phyloP scores from a whole-genome alignment of 2,113 vertebrate genomes.

The Podiceps cristatus region DNA sequence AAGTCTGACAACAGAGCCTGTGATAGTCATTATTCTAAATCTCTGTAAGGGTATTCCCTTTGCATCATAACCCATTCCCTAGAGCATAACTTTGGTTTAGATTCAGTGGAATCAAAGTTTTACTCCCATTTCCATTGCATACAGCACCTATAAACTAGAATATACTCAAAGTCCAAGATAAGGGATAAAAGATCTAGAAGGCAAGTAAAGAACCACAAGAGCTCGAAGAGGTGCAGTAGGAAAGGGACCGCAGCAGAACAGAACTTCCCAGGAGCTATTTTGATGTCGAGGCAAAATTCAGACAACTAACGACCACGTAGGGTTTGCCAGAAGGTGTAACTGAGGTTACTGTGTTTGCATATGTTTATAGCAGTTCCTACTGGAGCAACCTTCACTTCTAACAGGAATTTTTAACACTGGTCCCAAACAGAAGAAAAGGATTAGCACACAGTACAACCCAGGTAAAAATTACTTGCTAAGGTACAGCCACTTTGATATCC shows the following conservation, averaged over 20 bases:
- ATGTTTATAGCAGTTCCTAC: not conserved
- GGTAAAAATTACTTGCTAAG: not conserved
- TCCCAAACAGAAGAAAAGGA: not conserved
- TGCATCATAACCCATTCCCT: not conserved
- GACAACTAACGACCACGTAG: not conserved
- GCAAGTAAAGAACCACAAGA: not conserved
- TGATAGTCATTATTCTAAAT: not conserved
- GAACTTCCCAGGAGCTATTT: not conserved
- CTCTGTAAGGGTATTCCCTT: not conserved
- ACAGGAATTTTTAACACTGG: not conserved
- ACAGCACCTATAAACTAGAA: not conserved
- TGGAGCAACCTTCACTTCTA: not conserved
- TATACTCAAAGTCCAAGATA: not conserved
- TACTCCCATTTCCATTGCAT: not conserved
- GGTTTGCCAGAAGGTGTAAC: not conserved
- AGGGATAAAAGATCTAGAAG: not conserved
- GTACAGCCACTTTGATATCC: not conserved
- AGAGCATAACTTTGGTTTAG: not conserved
- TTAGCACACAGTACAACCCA: not conserved
- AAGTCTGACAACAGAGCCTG: not conserved
- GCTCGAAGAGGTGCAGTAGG: not conserved
- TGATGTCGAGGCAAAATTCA: not conserved
- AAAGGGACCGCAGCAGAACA: not conserved
- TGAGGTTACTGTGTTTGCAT: not conserved
- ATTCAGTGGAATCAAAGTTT: not conserved